Percentiles rank a stretch among this genome's conserved stretches.
These are phyloP conservation scores for Phalloptychus januarius DNA, from an alignment of 2,797 vertebrate genomes.

Conservation along the genomic window DNA sequence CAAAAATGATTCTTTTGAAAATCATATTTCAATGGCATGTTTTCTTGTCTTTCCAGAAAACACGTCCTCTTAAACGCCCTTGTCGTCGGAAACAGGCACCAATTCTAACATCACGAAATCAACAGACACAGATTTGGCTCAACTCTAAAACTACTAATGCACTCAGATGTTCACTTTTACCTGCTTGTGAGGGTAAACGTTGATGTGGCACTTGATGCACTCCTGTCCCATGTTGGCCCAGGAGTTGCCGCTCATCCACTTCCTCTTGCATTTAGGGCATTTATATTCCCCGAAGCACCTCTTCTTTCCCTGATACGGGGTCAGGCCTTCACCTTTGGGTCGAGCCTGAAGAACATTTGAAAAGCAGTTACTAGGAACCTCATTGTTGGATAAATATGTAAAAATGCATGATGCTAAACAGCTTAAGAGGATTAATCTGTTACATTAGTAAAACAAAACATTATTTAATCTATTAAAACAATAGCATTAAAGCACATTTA, in stretches of 20 bases:
- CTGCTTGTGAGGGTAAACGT: slow-evolving; percentile 99
- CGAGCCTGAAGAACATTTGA: slow-evolving; percentile 83
- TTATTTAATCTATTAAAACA: not conserved
- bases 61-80: too few relatives aligned
- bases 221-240: slow-evolving; percentile 99
- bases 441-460: not conserved
- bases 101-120: not conserved
- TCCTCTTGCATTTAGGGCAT: slow-evolving; percentile 98
- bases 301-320: slow-evolving; percentile 96
- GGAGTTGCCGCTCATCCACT: slow-evolving; percentile 99
- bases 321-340: slow-evolving; percentile 95
- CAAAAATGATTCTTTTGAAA: not conserved
- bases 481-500: not conserved
- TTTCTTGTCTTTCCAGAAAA: not conserved
- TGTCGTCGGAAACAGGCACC: not conserved
- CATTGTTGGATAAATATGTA: not conserved
- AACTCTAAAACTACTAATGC: not conserved
- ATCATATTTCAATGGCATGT: not conserved
- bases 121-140: not conserved
- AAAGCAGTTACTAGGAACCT: not conserved
- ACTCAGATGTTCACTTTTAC: slow-evolving; percentile 64
- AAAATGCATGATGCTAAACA: not conserved
- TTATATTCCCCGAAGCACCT: slow-evolving; percentile 99
- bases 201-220: slow-evolving; percentile 99
- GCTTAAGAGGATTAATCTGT: not conserved